Percentiles rank a stretch among this genome's conserved stretches.
These are phyloP conservation scores for Drosophila lacteicornis DNA, from an alignment of 1,140 invertebrate species.

Conservation along the genomic window DNA sequence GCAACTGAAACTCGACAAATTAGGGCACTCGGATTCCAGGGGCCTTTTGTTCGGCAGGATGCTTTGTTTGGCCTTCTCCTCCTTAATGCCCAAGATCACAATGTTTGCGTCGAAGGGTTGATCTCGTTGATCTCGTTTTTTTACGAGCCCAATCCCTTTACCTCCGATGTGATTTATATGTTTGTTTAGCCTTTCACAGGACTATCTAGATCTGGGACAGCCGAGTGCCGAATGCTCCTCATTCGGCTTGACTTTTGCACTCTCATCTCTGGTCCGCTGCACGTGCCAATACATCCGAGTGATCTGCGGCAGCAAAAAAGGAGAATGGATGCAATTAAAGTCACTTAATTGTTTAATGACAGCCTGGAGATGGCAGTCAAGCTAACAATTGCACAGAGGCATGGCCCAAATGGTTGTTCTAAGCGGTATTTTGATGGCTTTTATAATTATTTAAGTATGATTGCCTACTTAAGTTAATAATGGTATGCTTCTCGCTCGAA, in stretches of 20 bases:
- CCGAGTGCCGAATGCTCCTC: constrained; percentile 50
- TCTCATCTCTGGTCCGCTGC: constrained; percentile 57
- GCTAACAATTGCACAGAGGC: neutral
- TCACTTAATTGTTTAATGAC: constrained; percentile 21
- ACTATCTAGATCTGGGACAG: constrained; percentile 68
- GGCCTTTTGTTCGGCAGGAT: constrained; percentile 50
- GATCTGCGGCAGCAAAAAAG: constrained; percentile 6
- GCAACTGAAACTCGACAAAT: constrained; percentile 68
- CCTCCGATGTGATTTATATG: constrained; percentile 58
- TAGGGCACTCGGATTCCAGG: constrained; percentile 73
- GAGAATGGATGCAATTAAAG: constrained; percentile 23
- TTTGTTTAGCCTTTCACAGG: constrained; percentile 46
- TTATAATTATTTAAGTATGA: constrained; percentile 2
- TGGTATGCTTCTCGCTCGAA: neutral
- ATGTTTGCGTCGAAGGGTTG: constrained; percentile 79
- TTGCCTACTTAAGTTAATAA: constrained; percentile 3
- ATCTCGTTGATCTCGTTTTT: constrained; percentile 71
- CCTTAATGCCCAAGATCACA: constrained; percentile 74
- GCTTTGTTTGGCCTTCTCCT: constrained; percentile 60
- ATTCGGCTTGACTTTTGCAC: constrained; percentile 81
- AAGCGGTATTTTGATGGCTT: neutral
- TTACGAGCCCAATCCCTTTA: constrained; percentile 22
- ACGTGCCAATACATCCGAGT: constrained; percentile 54
- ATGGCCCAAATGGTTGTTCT: neutral
- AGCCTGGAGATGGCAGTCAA: constrained; percentile 1